These are phyloP conservation scores for Aricia artaxerxes DNA, from an alignment of 2,888 invertebrate genomes.

Conservation along the genomic window DNA sequence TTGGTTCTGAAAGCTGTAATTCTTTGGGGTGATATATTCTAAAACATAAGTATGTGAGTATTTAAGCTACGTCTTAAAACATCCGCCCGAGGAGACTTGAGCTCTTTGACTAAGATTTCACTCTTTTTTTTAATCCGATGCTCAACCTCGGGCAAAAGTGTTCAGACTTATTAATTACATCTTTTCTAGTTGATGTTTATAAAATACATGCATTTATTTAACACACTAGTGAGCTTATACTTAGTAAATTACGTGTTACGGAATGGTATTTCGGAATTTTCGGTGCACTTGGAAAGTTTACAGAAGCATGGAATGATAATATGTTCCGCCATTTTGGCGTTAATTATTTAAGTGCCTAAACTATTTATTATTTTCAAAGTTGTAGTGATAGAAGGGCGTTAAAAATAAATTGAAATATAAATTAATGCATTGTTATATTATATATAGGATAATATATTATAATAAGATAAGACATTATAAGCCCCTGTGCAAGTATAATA, in stretches of 20 bases:
- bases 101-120: neutral
- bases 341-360: neutral
- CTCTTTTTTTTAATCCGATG: neutral
- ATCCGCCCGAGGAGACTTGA: neutral
- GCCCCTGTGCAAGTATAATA: neutral
- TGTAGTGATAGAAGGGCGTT: too few relatives aligned
- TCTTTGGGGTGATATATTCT: constrained; percentile 7
- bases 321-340: constrained; percentile 3
- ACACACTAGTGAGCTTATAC: neutral
- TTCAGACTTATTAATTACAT: neutral
- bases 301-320: constrained; percentile 20
- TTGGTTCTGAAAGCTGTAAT: neutral
- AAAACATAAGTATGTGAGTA: neutral
- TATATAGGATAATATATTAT: neutral
- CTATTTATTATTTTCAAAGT: neutral
- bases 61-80: neutral
- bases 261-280: constrained; percentile 33
- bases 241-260: constrained; percentile 1
- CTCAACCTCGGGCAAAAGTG: neutral
- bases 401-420: neutral
- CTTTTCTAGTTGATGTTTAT: neutral
- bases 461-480: neutral
- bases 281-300: constrained; percentile 14
- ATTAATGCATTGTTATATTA: neutral
- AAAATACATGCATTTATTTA: neutral